Percentiles rank a stretch among this genome's conserved stretches.
These are phyloP conservation scores for Cephalopterus ornatus DNA, from an alignment of 2,113 vertebrate species.

Conservation along the genomic window DNA sequence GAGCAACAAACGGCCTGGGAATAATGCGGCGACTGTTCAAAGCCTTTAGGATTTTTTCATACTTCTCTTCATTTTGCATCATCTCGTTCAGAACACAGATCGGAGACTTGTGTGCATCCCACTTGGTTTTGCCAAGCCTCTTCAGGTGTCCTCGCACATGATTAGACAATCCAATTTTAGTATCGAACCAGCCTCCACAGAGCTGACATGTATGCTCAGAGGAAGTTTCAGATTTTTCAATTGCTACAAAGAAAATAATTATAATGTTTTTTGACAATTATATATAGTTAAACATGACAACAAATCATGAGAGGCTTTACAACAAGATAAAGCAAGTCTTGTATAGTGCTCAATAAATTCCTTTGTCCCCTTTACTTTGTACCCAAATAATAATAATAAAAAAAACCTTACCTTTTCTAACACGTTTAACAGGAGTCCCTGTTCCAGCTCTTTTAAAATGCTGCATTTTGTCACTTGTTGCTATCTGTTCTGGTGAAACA, in stretches of 20 bases:
- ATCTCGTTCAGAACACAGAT: slow-evolving; percentile 89
- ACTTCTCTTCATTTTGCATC: slow-evolving; percentile 87
- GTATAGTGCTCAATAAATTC: background rate
- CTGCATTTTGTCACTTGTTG: slow-evolving; percentile 86
- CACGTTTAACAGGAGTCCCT: slow-evolving; percentile 78
- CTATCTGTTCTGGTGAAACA: slow-evolving; percentile 91
- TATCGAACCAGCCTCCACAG: slow-evolving; percentile 92
- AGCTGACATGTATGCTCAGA: slow-evolving; percentile 88
- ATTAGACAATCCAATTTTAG: slow-evolving; percentile 93
- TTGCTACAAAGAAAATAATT: slow-evolving; percentile 73
- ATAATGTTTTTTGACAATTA: background rate
- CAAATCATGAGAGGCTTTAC: background rate
- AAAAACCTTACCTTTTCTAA: slow-evolving; percentile 84
- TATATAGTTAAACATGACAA: background rate
- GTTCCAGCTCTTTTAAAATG: slow-evolving; percentile 85
- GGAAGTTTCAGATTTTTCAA: slow-evolving; percentile 85
- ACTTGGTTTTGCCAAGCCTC: slow-evolving; percentile 86
- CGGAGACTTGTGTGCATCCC: slow-evolving; percentile 86
- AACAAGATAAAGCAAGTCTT: background rate
- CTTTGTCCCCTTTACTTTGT: background rate
- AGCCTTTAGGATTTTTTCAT: slow-evolving; percentile 85
- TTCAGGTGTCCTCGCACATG: slow-evolving; percentile 93
- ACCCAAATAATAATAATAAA: background rate
- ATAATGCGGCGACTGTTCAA: slow-evolving; percentile 85
- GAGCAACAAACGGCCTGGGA: slow-evolving; percentile 81